These are phyloP conservation scores for Flexamia atlantica DNA, from an alignment of 2,888 invertebrate genomes.

Conservation along the genomic window DNA sequence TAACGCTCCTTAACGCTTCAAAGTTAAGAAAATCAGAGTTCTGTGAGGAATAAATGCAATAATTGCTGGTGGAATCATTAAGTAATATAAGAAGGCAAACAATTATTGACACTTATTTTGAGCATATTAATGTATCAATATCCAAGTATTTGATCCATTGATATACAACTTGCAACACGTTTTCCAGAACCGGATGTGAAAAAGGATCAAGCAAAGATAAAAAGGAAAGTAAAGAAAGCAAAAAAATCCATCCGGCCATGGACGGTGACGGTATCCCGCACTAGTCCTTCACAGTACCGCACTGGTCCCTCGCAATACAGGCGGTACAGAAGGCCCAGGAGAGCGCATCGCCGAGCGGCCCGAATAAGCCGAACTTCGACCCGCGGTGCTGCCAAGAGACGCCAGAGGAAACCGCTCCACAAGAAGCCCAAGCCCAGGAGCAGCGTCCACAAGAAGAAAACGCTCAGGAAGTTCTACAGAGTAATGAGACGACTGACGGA, in stretches of 20 bases:
- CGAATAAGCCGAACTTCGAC: neutral
- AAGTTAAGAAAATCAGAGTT: no score
- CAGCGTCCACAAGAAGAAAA: neutral
- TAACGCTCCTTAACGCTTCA: no score
- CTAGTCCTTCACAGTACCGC: no score
- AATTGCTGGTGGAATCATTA: no score
- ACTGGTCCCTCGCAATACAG: no score
- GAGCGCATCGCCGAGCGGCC: neutral
- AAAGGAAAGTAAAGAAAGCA: neutral
- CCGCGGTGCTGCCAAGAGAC: neutral
- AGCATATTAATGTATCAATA: no score
- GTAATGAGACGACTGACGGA: neutral
- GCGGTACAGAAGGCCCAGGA: neutral
- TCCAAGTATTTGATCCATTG: no score
- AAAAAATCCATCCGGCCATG: neutral
- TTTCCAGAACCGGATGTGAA: neutral
- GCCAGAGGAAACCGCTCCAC: neutral
- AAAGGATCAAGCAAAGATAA: neutral
- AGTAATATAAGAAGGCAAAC: no score
- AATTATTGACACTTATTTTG: no score
- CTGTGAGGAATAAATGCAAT: no score
- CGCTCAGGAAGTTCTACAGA: neutral
- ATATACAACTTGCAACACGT: neutral
- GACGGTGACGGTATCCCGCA: neutral
- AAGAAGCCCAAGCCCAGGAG: neutral